Base-by-base conservation (phyloP, 2,113 vertebrate species). In the Elephantulus edwardii region DNA sequence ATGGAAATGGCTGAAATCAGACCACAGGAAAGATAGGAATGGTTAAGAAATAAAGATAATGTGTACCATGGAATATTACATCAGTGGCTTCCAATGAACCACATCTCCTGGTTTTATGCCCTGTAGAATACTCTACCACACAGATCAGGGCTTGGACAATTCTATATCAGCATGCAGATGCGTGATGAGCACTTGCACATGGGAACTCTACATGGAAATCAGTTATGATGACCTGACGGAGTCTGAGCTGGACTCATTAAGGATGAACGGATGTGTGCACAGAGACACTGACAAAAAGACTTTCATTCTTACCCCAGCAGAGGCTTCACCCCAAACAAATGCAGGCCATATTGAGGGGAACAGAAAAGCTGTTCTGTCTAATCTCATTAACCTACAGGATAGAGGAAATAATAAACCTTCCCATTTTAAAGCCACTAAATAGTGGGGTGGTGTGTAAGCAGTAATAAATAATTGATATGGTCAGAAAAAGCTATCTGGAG, bases 1-100 rank as follows among this genome's bases (percentile, higher is more conserved):
- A 40, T 22, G 13, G 9, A 93, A 22, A 94, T 75, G 38, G 38
- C n/a, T 2, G 54, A 87, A 13, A 54, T 4, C 8, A 91, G 24
- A n/a, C 3, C 33, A 70, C 2, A 11, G 8, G 44, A 42, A 46
- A 85, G 46, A 68, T 33, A 8, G 54, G 3, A 92, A 90, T 72
- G 24, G 22, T 82, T 62, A 75, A 64, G 38, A 90, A 86, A 84
- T 75, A 82, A 93, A 81, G 44, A 64, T 24, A 83, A 5, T 26
- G 44, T 35, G 16, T 85, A n/a, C 11, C 64, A 40, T 12, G 50
- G 35, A 66, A 42, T 60, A 81, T 14, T 60, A 78, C 19, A 16
- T 12, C 9, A 2, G 13, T 62, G 35, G 54, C 26, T 48, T 70
- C n/a, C 54, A 81, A 42, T 62, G 72, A 82, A 86, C 33, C 64